A percentile compares a stretch with the other conserved stretches of the same genome.
These are phyloP conservation scores for Tricholauxania praeusta DNA, from an alignment of 2,888 invertebrate species.

Conservation along the genomic window DNA sequence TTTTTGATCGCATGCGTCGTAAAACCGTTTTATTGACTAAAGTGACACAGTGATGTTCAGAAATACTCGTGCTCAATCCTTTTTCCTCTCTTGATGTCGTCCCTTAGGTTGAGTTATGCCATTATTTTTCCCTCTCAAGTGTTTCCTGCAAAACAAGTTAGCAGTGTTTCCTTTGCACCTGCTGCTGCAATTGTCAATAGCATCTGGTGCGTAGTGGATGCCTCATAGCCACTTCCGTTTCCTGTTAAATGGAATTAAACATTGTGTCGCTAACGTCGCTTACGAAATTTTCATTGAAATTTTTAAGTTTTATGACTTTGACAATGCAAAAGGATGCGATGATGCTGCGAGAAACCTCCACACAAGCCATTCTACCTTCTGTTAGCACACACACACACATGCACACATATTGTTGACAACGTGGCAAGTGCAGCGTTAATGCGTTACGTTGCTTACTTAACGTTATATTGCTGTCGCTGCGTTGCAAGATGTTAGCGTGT, in stretches of 20 bases:
- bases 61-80: not conserved
- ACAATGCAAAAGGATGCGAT: not conserved
- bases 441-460: not conserved
- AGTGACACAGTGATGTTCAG: not conserved
- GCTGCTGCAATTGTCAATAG: no score
- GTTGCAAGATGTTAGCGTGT: conserved; percentile 16
- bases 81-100: not conserved
- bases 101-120: no score
- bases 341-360: conserved; percentile 25
- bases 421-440: conserved; percentile 17
- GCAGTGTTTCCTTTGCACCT: no score
- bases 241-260: conserved; percentile 16
- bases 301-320: conserved; percentile 22
- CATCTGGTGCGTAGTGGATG: no score
- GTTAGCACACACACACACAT: not conserved
- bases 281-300: conserved; percentile 11
- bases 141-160: no score
- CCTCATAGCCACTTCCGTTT: not conserved
- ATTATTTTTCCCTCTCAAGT: no score
- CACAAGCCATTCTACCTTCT: conserved; percentile 11
- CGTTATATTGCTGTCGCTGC: not conserved
- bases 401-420: conserved; percentile 10
- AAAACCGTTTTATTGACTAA: conserved; percentile 2
- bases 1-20: not conserved
- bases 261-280: conserved; percentile 20